Conservation (phyloP, 2,797 vertebrate species). For the Dermochelys coriacea region DNA sequence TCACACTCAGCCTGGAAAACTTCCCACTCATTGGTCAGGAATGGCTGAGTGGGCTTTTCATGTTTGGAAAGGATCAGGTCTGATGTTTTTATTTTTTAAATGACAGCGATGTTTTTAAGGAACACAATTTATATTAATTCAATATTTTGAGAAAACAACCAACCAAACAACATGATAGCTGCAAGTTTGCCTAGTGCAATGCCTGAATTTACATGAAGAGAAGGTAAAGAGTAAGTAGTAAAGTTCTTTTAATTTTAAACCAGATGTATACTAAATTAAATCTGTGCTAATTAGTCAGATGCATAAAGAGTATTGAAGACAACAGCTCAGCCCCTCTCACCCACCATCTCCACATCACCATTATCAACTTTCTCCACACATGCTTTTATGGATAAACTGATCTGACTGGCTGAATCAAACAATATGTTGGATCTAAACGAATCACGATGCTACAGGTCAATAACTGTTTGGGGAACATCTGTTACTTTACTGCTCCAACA, state of each 20-base stretch:
- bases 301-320: not conserved
- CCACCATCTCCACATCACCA: not conserved
- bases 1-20: not conserved
- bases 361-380: not conserved
- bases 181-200: not conserved
- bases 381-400: not conserved
- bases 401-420: slow-evolving; percentile 36
- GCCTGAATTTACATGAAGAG: not conserved
- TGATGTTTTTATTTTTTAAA: not conserved
- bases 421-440: not conserved
- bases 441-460: not conserved
- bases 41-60: not conserved
- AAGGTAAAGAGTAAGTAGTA: not conserved
- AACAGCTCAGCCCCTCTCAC: not conserved
- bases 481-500: slow-evolving; percentile 8
- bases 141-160: not conserved
- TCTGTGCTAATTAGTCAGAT: slow-evolving; percentile 18
- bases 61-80: not conserved
- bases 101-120: slow-evolving; percentile 10
- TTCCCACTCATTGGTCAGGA: accelerated
- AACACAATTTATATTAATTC: slow-evolving; percentile 2
- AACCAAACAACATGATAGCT: accelerated
- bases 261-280: not conserved
- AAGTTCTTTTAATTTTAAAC: not conserved
- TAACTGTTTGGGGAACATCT: slow-evolving; percentile 19